These are phyloP conservation scores for Panagrolaimus sp. DNA, from an alignment of 1,140 invertebrate species.

Conservation along the genomic window DNA sequence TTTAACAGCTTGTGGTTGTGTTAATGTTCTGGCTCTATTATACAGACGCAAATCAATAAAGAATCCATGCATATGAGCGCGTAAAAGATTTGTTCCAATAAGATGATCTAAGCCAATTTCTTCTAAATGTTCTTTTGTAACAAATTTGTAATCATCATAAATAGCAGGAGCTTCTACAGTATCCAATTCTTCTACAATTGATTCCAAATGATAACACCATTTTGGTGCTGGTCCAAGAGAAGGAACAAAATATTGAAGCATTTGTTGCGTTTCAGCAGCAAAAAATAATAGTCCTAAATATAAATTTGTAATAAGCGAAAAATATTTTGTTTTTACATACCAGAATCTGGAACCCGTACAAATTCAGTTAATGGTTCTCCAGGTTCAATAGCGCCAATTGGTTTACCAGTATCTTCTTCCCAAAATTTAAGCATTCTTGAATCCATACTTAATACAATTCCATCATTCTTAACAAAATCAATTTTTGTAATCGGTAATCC, in stretches of 20 bases:
- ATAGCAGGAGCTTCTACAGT: conserved; percentile 62
- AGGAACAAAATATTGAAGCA: conserved; percentile 89
- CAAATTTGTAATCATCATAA: conserved; percentile 99
- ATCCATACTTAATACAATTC: conserved; percentile 85
- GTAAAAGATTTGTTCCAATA: conserved; percentile 77
- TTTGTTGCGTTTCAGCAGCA: conserved; percentile 86
- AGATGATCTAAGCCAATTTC: conserved; percentile 82
- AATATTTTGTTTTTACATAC: too few relatives aligned
- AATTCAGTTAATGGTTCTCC: conserved; percentile 79
- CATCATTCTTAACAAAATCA: conserved; percentile 70
- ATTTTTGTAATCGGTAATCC: conserved; percentile 82
- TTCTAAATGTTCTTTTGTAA: conserved; percentile 82
- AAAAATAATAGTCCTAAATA: conserved; percentile 71
- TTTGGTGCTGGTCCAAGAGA: conserved; percentile 85
- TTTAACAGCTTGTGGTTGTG: conserved; percentile 87
- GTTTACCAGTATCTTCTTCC: conserved; percentile 84
- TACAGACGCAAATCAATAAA: conserved; percentile 90
- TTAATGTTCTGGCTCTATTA: conserved; percentile 79
- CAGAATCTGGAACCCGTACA: conserved; percentile 78
- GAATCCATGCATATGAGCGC: conserved; percentile 97
- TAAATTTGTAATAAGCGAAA: too few relatives aligned
- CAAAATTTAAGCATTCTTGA: conserved; percentile 85
- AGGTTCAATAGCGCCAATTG: conserved; percentile 83
- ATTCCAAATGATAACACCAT: conserved; percentile 95
- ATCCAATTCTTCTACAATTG: conserved; percentile 91